Evolutionary conservation across 2,888 invertebrate species (phyloP).

Genomic region (Endomychus coccineus): DNA sequence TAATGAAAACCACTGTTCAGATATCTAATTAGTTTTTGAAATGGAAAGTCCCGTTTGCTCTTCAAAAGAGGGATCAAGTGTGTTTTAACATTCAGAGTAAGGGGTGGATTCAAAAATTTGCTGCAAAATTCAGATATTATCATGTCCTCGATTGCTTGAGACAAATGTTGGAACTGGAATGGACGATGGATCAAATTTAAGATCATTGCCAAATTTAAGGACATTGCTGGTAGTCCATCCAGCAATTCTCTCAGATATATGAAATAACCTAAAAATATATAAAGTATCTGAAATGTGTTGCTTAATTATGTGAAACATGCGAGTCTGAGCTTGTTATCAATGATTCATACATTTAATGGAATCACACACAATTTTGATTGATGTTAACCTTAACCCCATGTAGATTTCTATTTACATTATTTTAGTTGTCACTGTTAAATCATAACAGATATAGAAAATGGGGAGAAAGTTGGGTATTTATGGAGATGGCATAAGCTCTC

Average conservation of each 20-base stretch:
- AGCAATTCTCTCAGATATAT: slow-evolving; percentile 61
- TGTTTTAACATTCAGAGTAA: slow-evolving; percentile 61
- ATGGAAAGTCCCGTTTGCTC: slow-evolving; percentile 45
- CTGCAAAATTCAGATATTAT: slow-evolving; percentile 53
- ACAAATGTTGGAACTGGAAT: slow-evolving; percentile 50
- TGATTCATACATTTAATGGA: too few relatives aligned
- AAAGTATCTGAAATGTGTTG: slow-evolving; percentile 10
- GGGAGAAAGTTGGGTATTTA: too few relatives aligned
- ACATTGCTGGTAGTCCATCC: slow-evolving; percentile 59
- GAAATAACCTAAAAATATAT: slow-evolving; percentile 58
- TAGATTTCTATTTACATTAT: too few relatives aligned
- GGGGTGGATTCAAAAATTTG: slow-evolving; percentile 58
- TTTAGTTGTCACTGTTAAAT: too few relatives aligned
- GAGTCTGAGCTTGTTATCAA: too few relatives aligned
- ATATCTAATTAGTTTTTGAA: slow-evolving; percentile 41
- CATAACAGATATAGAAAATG: too few relatives aligned
- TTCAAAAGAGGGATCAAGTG: slow-evolving; percentile 64
- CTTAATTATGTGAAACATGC: too few relatives aligned
- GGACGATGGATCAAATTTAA: slow-evolving; percentile 72
- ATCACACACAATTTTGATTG: too few relatives aligned
- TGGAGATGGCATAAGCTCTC: too few relatives aligned
- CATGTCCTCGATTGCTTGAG: slow-evolving; percentile 47
- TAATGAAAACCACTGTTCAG: slow-evolving; percentile 39
- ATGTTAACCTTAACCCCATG: too few relatives aligned
- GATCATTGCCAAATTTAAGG: slow-evolving; percentile 49